Evolutionary conservation across 2,113 vertebrate genomes (phyloP), one percentile per base, ranked within the genome.

Genomic region (Protomyctophum bolini): DNA sequence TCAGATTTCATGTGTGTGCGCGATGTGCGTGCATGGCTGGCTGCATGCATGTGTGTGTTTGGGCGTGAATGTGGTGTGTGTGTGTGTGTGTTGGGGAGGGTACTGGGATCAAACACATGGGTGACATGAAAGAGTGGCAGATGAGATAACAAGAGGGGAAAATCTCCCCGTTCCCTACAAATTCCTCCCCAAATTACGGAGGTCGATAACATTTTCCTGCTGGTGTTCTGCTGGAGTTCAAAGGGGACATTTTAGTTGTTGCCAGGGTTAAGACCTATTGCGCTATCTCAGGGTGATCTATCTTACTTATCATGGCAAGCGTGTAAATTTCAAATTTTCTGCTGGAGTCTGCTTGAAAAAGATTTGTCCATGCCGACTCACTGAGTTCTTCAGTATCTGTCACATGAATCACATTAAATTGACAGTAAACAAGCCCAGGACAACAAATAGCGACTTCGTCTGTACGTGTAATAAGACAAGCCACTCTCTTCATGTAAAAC

Each of bases 341-440:
- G 56, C 69, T 0, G 12, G 73, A 70, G 65, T 73, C 70, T 76
- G 70, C 47, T 58, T 6, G 69, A 66, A 63, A 41, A 41, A 41
- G 1, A 41, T 41, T 3, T 41, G 3, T 41, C 33, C 33, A 41
- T 41, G 33, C 33, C 33, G 3, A 41, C 33, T 1, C n/a, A n/a
- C 51, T 54, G 56, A 33, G 74, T 29, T 14, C 45, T 62, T n/a
- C 45, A 70, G 8, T 67, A 15, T 59, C 77, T 6, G 7, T 58
- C 47, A 68, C 45, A 82, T 86, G 64, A 78, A 80, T 81, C 60
- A 54, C 58, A 73, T 80, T 63, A 82, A 82, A 83, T 82, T 80
- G 68, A 52, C 68, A 28, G 60, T 60, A 64, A 79, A 79, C 70
- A 68, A 69, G 59, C 12, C 1, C 21, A 60, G 72, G 81, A 54